A percentile compares a stretch with the other conserved stretches of the same genome.
phyloP scores from a whole-genome alignment of 2,113 vertebrate genomes.

The Amphiprion percula region DNA sequence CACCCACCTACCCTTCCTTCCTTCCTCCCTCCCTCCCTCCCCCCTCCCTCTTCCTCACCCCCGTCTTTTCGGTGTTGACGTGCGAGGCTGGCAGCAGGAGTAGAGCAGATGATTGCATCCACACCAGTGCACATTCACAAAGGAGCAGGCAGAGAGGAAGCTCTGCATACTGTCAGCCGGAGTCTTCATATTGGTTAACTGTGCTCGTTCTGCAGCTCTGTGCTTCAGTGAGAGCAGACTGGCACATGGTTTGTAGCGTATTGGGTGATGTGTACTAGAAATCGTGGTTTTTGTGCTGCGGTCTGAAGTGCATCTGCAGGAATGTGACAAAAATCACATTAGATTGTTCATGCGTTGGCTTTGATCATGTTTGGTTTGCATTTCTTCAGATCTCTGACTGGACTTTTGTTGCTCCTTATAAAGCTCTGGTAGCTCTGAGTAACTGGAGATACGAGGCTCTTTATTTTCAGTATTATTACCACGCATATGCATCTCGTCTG shows the following conservation, averaged over 20 bases:
- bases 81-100: slow-evolving; percentile 52
- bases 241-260: no score
- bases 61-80: slow-evolving; percentile 34
- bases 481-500: no score
- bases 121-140: slow-evolving; percentile 82
- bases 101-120: slow-evolving; percentile 73
- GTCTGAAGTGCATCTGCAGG: background rate
- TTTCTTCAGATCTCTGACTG: no score
- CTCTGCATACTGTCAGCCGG: slow-evolving; percentile 48
- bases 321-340: background rate
- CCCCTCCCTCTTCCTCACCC: background rate
- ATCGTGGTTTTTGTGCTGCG: background rate
- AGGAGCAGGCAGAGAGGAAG: slow-evolving; percentile 60
- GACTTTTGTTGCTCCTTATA: no score
- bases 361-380: no score
- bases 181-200: slow-evolving; percentile 40
- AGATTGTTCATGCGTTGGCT: no score
- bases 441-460: no score
- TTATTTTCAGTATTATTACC: no score
- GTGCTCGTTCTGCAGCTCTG: slow-evolving; percentile 22
- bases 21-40: background rate
- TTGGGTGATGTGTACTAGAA: background rate
- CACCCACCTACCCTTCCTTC: no score
- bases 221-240: background rate
- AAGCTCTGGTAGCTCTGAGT: no score